Evolutionary conservation across 2,888 invertebrate species (phyloP), one percentile per base, ranked within the genome.

Genomic region (Agrochola macilenta): DNA sequence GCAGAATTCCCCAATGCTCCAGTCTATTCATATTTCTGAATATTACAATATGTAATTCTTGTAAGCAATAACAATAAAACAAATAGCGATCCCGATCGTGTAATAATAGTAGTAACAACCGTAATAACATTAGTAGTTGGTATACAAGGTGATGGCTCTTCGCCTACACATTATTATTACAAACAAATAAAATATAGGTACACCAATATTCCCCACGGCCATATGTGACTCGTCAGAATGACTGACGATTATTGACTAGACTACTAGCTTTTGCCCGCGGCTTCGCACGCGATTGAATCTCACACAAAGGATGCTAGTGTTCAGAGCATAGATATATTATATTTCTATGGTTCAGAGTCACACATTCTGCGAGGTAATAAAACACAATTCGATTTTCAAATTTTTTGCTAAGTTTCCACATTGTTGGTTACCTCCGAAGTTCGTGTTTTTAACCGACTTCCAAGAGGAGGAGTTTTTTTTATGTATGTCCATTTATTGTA

Each of bases 81-180:
- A 61, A 61, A 66, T 60, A n/a, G 30, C 60, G 43, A 43, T 66
- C 23, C 30, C 14, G 9, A 23, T 68, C 58, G 30, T 52, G 26
- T 76, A 30, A 17, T 74, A 23, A 35, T 58, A 17, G 17, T 43
- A 39, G 58, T 76, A n/a, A 74, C 30, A 61, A 52, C 60, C 20
- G 49, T 65, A 76, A 74, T 76, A 74, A 76, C 49, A 26, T 65
- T 17, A 30, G 0, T 39, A 65, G 12, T 30, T n/a, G n/a, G 30
- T 30, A 14, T 30, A 76, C 30, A 30, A 9, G 58, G 12, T 58
- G 23, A 26, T 76, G 57, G 57, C 57, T 65, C 23, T 57, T 39
- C 20, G 46, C 57, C 74, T 65, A 74, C 8, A 57, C 35, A 9
- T 49, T 20, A n/a, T 2, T 49, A 35, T 23, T 72, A 68, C 17